Evolutionary conservation across 2,888 invertebrate species (phyloP), one percentile per base, ranked within the genome.

Genomic region (Dasypolia templi): DNA sequence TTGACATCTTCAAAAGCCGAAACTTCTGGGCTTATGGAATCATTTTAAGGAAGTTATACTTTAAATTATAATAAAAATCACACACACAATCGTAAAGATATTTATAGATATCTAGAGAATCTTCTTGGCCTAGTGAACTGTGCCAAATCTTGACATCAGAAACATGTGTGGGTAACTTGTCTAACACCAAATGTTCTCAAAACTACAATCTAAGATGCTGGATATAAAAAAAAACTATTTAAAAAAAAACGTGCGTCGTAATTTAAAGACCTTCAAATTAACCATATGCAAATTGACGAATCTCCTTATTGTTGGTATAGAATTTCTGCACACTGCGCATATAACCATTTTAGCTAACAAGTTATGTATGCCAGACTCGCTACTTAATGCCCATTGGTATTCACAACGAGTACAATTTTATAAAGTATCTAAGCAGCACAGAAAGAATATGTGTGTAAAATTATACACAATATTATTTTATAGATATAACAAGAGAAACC

Each of bases 341-440:
- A 39, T 77, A 75, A 63, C 75, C 14, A 77, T 76, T 86, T 76
- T 75, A 85, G 72, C 79, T 78, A 83, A 86, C 75, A 84, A 75
- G 71, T 75, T 84, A 80, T 82, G 70, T 81, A 78, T 78, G 76
- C 69, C 81, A 71, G 35, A 63, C 42, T 29, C 12, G 71, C 79
- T 79, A 83, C 73, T 83, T 85, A 79, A 81, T 61, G 56, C 0
- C 35, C 71, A 79, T 85, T 85, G 72, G 64, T 76, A 86, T 87
- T 82, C 86, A 77, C 22, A 11, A 32, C 56, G 83, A 59, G 82
- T 87, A 78, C 69, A 26, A 46, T 49, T 78, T 80, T 83, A 83
- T 77, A 70, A 72, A 77, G 63, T 69, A 53, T 65, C 49, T 58
- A 53, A 64, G 61, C 62, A 51, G 56, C 53, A 61, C 63, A 70